Conservation (phyloP, 2,888 invertebrate genomes). For the Conchocele bisecta region DNA sequence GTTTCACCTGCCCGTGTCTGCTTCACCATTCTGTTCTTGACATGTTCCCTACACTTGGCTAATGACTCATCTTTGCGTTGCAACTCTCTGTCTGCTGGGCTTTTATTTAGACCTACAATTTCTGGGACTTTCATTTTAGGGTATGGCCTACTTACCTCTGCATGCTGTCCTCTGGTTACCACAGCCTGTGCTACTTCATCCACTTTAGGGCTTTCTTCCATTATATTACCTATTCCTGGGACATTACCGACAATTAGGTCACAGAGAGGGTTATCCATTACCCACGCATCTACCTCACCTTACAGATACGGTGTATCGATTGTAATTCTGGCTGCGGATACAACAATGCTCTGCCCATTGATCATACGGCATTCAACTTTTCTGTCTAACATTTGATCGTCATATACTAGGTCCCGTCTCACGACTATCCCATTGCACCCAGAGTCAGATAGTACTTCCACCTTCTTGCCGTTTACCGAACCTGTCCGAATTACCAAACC, state of each 20-base stretch:
- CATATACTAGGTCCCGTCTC: constrained; percentile 11
- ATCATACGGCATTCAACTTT: constrained; percentile 30
- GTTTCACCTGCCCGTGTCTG: not conserved
- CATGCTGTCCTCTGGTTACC: not conserved
- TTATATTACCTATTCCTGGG: constrained; percentile 11
- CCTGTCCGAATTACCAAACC: constrained; percentile 20
- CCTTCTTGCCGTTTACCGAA: not conserved
- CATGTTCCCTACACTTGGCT: not conserved
- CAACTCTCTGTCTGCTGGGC: not conserved
- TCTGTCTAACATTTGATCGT: constrained; percentile 24
- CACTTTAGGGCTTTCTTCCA: not conserved
- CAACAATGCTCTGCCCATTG: constrained; percentile 24
- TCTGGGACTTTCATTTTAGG: not conserved
- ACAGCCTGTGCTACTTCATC: not conserved
- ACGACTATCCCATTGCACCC: constrained; percentile 34
- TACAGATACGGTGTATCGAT: constrained; percentile 35
- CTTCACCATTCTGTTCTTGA: not conserved
- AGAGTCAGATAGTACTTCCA: constrained; percentile 24
- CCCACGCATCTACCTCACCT: constrained; percentile 29
- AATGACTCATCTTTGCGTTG: not conserved
- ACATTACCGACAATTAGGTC: constrained; percentile 41
- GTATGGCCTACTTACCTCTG: not conserved
- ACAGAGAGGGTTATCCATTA: constrained; percentile 26
- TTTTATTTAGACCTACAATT: too few relatives aligned
- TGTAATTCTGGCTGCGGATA: constrained; percentile 26